Conservation (phyloP, 2,113 vertebrate genomes). For the Hyperopisus bebe region DNA sequence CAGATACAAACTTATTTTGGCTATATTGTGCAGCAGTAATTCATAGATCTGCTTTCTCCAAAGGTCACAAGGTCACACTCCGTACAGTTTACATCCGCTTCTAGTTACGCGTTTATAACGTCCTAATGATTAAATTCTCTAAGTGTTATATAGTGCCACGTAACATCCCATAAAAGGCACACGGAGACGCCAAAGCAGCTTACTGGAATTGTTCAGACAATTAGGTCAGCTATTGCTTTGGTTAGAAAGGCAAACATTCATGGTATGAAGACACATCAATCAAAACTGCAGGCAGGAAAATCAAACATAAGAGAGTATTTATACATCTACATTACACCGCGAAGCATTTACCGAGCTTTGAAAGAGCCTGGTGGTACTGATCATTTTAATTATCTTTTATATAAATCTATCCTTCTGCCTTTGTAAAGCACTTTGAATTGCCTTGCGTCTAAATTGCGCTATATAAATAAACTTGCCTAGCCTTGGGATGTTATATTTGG, state of each 20-base stretch:
- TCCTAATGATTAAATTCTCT: too few relatives aligned
- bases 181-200: background rate
- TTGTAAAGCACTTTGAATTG: too few relatives aligned
- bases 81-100: background rate
- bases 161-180: background rate
- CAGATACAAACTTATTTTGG: background rate
- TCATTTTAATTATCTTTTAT: background rate
- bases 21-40: background rate
- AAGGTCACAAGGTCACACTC: background rate
- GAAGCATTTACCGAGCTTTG: background rate
- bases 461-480: too few relatives aligned
- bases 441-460: too few relatives aligned
- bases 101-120: background rate
- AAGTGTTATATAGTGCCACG: background rate
- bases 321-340: background rate
- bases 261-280: background rate
- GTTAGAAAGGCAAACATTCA: background rate
- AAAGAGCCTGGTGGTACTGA: background rate
- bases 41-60: background rate
- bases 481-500: background rate
- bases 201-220: background rate
- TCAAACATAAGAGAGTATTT: background rate
- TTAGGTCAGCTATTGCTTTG: background rate
- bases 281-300: background rate
- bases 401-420: too few relatives aligned